A percentile compares a stretch with the other conserved stretches of the same genome.
phyloP scores from a whole-genome alignment of 2,888 invertebrate species.

The Drepana falcataria region DNA sequence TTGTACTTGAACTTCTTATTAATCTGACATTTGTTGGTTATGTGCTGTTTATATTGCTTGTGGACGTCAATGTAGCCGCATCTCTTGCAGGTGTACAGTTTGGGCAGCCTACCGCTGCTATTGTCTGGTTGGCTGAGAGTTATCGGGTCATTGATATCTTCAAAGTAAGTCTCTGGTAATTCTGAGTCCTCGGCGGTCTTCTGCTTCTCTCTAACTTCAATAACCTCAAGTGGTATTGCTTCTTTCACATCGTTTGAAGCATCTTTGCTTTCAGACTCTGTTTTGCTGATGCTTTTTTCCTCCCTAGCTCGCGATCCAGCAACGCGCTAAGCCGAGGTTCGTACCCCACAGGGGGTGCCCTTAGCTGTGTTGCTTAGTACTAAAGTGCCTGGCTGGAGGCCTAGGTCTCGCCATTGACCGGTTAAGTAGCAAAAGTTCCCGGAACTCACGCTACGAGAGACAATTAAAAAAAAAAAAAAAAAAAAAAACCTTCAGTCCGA shows the following conservation, averaged over 20 bases:
- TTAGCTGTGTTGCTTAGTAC: too few species aligned
- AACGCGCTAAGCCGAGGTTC: too few species aligned
- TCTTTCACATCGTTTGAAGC: neutral
- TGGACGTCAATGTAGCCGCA: slow-evolving; percentile 18
- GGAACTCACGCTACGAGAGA: too few species aligned
- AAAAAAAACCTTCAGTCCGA: too few species aligned
- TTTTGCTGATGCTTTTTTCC: slow-evolving; percentile 4
- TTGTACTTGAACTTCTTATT: neutral
- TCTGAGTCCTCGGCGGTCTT: too few species aligned
- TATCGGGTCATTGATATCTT: neutral
- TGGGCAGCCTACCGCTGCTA: neutral
- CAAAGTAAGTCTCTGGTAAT: neutral
- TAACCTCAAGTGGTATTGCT: neutral
- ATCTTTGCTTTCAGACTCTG: slow-evolving; percentile 3
- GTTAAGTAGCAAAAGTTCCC: too few species aligned
- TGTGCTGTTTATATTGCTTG: slow-evolving; percentile 15
- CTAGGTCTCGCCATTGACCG: too few species aligned
- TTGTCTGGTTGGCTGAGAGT: too few species aligned
- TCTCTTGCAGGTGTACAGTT: slow-evolving; percentile 16
- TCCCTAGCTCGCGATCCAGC: too few species aligned
- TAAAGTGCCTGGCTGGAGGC: too few species aligned
- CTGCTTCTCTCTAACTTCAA: neutral
- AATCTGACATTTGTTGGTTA: neutral
- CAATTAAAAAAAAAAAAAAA: too few species aligned
- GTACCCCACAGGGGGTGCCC: slow-evolving; percentile 7